These are phyloP conservation scores for Sinocyclocheilus rhinocerous DNA, from an alignment of 2,113 vertebrate species.

Conservation along the genomic window DNA sequence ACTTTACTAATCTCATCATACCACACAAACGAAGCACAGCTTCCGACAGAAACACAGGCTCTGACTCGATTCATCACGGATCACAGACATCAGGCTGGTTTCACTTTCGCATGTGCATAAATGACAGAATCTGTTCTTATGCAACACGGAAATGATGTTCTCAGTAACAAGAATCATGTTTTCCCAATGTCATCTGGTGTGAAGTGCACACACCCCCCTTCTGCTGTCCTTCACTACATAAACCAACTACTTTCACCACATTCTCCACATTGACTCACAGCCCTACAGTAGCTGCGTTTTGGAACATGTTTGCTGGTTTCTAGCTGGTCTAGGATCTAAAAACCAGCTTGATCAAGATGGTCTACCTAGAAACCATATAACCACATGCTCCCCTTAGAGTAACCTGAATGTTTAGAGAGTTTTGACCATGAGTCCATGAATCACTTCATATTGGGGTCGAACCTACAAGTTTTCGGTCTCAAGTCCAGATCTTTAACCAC, in stretches of 20 bases:
- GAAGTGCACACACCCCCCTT: background rate
- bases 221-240: background rate
- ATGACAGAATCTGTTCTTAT: background rate
- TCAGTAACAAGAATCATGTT: conserved; percentile 3
- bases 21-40: background rate
- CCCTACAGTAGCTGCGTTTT: background rate
- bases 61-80: background rate
- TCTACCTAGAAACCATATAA: background rate
- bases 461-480: background rate
- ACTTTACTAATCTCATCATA: background rate
- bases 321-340: background rate
- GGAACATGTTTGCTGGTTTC: background rate
- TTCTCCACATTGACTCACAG: background rate
- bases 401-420: background rate
- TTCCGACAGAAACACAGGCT: background rate
- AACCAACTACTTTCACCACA: background rate
- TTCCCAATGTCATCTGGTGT: background rate
- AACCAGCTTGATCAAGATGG: background rate
- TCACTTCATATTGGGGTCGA: background rate
- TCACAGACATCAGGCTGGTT: background rate
- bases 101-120: background rate
- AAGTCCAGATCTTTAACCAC: background rate
- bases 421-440: background rate
- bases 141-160: conserved; percentile 11
- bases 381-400: background rate